Conservation (phyloP, 2,113 vertebrate species). For the Cettia cetti region DNA sequence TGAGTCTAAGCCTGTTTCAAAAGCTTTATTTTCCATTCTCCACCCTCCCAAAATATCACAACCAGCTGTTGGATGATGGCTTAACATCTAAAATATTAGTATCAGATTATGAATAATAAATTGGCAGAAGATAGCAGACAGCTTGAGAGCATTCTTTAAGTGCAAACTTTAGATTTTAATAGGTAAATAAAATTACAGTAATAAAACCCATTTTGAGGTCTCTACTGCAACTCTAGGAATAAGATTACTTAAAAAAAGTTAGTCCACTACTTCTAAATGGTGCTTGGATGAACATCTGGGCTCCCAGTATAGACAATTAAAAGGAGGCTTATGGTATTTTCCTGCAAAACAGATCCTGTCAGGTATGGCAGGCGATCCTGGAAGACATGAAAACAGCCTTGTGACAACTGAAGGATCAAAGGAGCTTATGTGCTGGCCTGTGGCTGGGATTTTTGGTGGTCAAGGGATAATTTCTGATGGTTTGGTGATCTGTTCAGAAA, state of each 20-base stretch:
- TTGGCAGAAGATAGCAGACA: neutral
- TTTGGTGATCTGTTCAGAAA: neutral
- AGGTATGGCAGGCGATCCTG: neutral
- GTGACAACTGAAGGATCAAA: neutral
- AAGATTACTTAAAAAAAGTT: neutral
- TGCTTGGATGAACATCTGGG: neutral
- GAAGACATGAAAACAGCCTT: neutral
- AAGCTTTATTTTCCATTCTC: neutral
- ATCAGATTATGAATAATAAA: neutral
- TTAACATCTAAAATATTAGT: neutral
- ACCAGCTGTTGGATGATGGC: neutral
- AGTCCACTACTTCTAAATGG: neutral
- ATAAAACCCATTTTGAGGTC: neutral
- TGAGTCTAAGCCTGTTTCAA: neutral
- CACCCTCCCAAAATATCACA: neutral
- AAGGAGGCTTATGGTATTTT: neutral
- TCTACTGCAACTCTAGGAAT: neutral
- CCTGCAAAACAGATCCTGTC: neutral
- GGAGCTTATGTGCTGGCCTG: fast-evolving
- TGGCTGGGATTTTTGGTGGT: neutral
- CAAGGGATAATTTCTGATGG: neutral
- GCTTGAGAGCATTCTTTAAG: neutral
- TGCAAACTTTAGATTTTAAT: neutral
- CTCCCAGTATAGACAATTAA: neutral
- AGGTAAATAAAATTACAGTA: neutral